Evolutionary conservation across 2,797 vertebrate species (phyloP), one percentile per base, ranked within the genome.

Genomic region (Manis crassicaudata): DNA sequence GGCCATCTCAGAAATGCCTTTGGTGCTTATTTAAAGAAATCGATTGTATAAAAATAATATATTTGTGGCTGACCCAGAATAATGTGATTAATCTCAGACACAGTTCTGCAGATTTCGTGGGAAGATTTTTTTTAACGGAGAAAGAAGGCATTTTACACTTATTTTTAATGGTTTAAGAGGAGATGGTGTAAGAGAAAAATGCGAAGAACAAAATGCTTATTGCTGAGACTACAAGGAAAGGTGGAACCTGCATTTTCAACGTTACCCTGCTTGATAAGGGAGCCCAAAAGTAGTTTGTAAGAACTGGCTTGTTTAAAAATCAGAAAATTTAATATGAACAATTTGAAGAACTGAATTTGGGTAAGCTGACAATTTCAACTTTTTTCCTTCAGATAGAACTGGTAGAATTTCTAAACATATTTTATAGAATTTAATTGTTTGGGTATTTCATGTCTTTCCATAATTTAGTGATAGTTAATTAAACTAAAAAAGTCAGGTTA

Each of bases 391-490:
- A 56, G 37, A 35, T 50, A 80, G 21, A 94, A 68, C 20, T 95
- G 21, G 17, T 56, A 84, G 32, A 76, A 96, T 91, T 68, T 85
- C 18, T 76, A 85, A 40, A 85, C 13, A 40, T 76, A 75, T 63
- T 92, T 94, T 89, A 72, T 18, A 92, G 46, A 96, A 79, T 96
- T 95, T 85, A 85, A 62, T 70, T 88, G 32, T 76, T 27, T 80
- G 7, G 40, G 1, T 63, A 29, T 63, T 84, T 89, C 46, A 90
- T 13, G 73, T 72, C 32, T 82, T 62, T 54, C 56, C 23, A 73
- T n/a, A 82, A 82, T 72, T 81, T 88, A 93, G 65, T 23, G 25
- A 60, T 85, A 90, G 25, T 52, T 72, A 16, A 81, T 90, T 46
- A 46, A 46, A 46, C 46, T 46, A 46, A 43, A 68, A 50, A 76